phyloP scores from a whole-genome alignment of 2,113 vertebrate genomes.

The Etia nguti region DNA sequence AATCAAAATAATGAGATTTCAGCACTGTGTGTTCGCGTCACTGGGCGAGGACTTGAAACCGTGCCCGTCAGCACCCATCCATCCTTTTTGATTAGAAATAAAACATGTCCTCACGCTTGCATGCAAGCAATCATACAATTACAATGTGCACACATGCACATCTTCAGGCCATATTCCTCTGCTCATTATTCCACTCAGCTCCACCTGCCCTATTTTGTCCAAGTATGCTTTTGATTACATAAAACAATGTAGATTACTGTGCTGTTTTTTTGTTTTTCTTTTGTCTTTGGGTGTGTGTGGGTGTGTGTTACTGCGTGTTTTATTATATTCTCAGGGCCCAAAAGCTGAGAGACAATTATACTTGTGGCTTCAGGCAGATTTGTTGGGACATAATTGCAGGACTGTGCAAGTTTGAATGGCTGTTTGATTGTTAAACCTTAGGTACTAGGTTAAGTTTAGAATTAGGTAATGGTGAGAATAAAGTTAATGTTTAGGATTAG shows the following conservation, averaged over 20 bases:
- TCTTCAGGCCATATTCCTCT: slow-evolving; percentile 21
- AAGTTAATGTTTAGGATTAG: neutral
- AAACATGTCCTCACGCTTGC: neutral
- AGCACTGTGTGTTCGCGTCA: neutral
- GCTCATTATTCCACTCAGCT: slow-evolving; percentile 18
- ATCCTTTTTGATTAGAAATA: neutral
- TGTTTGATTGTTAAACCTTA: neutral
- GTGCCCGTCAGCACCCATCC: neutral
- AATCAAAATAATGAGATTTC: slow-evolving; percentile 28
- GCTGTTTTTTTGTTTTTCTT: neutral
- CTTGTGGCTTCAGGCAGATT: neutral
- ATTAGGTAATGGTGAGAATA: neutral
- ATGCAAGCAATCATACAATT: neutral
- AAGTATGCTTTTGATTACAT: slow-evolving; percentile 44
- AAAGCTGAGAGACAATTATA: neutral
- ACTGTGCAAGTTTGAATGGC: neutral
- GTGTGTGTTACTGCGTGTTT: neutral
- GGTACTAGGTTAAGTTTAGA: neutral
- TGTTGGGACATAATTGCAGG: neutral
- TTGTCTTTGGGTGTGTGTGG: neutral
- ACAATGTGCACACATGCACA: neutral
- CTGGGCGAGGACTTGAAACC: neutral
- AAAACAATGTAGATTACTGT: slow-evolving; percentile 8
- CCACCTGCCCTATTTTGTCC: slow-evolving; percentile 28
- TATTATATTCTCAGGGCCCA: neutral